phyloP scores from a whole-genome alignment of 2,888 invertebrate species.

The Melanostoma mellinum region DNA sequence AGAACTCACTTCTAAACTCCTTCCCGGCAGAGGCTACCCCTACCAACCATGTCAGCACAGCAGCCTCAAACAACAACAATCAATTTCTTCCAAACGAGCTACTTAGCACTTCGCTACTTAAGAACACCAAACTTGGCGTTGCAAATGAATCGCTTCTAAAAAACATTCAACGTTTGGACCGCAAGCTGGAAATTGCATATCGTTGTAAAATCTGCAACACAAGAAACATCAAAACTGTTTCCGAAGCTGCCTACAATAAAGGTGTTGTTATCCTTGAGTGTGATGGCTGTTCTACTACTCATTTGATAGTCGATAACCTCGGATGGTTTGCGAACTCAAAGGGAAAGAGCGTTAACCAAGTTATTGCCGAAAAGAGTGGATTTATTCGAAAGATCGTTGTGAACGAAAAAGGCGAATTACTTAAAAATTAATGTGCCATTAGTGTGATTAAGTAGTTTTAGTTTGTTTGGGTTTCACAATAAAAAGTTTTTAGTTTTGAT shows the following conservation, averaged over 20 bases:
- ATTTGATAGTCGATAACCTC: slow-evolving; percentile 79
- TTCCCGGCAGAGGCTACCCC: slow-evolving; percentile 43
- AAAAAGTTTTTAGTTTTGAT: slow-evolving; percentile 14
- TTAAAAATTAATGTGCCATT: slow-evolving; percentile 64
- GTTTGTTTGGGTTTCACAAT: slow-evolving; percentile 10
- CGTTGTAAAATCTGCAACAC: slow-evolving; percentile 80
- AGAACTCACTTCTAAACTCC: slow-evolving; percentile 39
- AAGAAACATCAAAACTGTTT: slow-evolving; percentile 78
- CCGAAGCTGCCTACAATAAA: slow-evolving; percentile 79
- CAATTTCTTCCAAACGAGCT: slow-evolving; percentile 41
- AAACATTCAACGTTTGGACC: slow-evolving; percentile 77
- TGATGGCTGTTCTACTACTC: slow-evolving; percentile 80
- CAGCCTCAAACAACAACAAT: slow-evolving; percentile 20
- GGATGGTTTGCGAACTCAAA: slow-evolving; percentile 78
- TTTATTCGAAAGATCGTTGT: slow-evolving; percentile 77
- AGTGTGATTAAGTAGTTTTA: slow-evolving; percentile 32
- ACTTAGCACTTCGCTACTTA: slow-evolving; percentile 29
- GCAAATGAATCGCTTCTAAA: slow-evolving; percentile 66
- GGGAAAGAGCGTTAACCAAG: slow-evolving; percentile 77
- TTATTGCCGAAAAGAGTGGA: slow-evolving; percentile 77
- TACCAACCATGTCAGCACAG: slow-evolving; percentile 27
- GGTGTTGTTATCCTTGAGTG: slow-evolving; percentile 80
- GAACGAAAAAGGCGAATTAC: slow-evolving; percentile 79
- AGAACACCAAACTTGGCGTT: slow-evolving; percentile 40
- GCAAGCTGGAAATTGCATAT: slow-evolving; percentile 79